Conservation (phyloP, 2,797 vertebrate species). For the Halcyon leucocephala region DNA sequence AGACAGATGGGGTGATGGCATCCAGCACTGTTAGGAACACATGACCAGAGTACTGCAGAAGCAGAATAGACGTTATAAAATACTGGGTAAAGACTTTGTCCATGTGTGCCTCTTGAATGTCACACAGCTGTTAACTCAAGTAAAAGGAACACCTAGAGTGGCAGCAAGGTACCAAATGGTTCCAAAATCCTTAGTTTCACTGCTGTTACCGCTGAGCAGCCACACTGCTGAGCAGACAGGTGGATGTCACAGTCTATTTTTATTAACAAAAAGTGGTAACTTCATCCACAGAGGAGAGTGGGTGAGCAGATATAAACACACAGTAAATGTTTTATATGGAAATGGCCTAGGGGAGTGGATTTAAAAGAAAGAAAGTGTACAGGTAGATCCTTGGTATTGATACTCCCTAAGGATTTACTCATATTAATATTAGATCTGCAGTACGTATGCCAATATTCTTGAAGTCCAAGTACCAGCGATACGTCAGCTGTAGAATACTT, state of each 20-base stretch:
- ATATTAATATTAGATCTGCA: background rate
- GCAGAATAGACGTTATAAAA: background rate
- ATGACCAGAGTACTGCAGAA: background rate
- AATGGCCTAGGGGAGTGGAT: background rate
- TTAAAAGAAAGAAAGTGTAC: background rate
- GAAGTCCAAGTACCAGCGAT: background rate
- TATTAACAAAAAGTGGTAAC: background rate
- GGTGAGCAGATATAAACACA: background rate
- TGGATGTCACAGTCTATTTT: background rate
- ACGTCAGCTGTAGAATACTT: background rate
- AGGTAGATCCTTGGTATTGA: background rate
- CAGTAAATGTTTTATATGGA: background rate
- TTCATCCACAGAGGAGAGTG: background rate
- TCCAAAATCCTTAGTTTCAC: background rate
- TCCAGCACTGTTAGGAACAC: background rate
- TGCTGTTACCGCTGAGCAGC: background rate
- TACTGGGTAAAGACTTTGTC: background rate
- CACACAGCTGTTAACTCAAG: background rate
- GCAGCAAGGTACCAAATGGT: fast-evolving
- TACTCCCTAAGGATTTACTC: background rate
- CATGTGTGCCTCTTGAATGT: fast-evolving
- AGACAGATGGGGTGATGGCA: background rate
- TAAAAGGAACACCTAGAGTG: background rate
- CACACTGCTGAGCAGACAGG: background rate
- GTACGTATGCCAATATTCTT: background rate